phyloP scores from a whole-genome alignment of 2,797 vertebrate genomes.

The Morus bassanus region DNA sequence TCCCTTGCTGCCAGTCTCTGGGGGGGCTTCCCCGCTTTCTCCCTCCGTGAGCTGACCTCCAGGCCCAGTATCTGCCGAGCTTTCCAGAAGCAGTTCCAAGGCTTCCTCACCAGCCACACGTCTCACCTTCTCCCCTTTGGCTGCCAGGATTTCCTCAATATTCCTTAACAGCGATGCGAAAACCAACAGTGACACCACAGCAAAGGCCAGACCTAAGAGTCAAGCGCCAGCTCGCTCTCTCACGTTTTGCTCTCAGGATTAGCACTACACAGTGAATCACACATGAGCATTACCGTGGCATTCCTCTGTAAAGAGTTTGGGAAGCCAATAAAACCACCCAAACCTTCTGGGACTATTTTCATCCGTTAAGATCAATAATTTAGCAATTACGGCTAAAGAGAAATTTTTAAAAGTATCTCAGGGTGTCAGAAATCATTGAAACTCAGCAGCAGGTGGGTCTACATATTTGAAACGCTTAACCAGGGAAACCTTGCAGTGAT shows the following conservation, averaged over 20 bases:
- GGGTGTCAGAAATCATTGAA: not conserved
- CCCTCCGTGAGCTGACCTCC: not conserved
- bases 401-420: not conserved
- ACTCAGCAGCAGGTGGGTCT: not conserved
- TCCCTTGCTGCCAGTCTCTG: not conserved
- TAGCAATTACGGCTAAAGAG: not conserved
- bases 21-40: not conserved
- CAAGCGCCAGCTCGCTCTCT: not conserved
- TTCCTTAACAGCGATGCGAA: conserved; percentile 78
- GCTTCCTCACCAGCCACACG: conserved; percentile 77
- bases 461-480: fast-evolving
- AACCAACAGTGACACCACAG: not conserved
- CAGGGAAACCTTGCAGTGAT: not conserved
- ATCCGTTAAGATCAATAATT: not conserved
- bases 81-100: conserved; percentile 81
- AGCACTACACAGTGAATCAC: fast-evolving
- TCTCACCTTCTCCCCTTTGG: conserved; percentile 87
- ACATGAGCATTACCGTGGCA: fast-evolving
- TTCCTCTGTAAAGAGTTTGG: not conserved
- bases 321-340: not conserved
- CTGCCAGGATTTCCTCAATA: conserved; percentile 94
- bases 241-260: not conserved
- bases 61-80: not conserved
- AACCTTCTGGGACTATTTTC: not conserved
- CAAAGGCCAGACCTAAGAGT: not conserved